Evolutionary conservation across 2,888 invertebrate species (phyloP).

Genomic region (Coleophora deauratella): DNA sequence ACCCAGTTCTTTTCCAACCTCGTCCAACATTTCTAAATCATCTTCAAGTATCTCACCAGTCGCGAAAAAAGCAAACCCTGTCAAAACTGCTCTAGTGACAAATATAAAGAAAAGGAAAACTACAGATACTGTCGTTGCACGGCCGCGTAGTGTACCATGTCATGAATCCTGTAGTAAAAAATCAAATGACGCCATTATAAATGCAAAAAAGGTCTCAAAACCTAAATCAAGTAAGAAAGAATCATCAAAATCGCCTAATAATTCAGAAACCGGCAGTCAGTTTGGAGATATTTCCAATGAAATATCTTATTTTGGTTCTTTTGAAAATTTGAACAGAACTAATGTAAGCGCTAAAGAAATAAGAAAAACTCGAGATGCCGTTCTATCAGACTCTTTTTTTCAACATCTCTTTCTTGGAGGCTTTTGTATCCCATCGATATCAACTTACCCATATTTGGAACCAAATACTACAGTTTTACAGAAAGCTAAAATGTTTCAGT

Average conservation of each 20-base stretch:
- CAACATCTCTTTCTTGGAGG: constrained; percentile 80
- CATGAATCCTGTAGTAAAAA: constrained; percentile 54
- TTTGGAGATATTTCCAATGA: constrained; percentile 60
- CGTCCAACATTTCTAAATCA: constrained; percentile 45
- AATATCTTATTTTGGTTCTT: constrained; percentile 38
- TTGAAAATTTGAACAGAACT: constrained; percentile 33
- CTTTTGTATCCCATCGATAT: constrained; percentile 25
- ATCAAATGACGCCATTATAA: constrained; percentile 36
- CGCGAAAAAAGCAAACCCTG: constrained; percentile 37
- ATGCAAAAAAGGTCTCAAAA: constrained; percentile 34
- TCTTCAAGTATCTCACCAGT: constrained; percentile 37
- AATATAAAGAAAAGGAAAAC: constrained; percentile 59
- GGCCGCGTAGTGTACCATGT: constrained; percentile 49
- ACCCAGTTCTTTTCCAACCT: constrained; percentile 28
- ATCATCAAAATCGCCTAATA: constrained; percentile 25
- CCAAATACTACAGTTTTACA: constrained; percentile 78
- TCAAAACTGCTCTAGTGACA: constrained; percentile 54
- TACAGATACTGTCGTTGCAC: constrained; percentile 37
- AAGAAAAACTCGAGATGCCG: constrained; percentile 71
- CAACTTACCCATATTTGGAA: constrained; percentile 33
- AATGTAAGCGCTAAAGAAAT: constrained; percentile 56
- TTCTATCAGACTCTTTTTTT: constrained; percentile 79
- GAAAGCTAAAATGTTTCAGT: constrained; percentile 80
- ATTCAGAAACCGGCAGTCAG: constrained; percentile 42
- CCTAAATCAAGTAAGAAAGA: constrained; percentile 29